These are phyloP conservation scores for Drosophila parvula DNA, from an alignment of 1,140 invertebrate genomes.

Conservation along the genomic window DNA sequence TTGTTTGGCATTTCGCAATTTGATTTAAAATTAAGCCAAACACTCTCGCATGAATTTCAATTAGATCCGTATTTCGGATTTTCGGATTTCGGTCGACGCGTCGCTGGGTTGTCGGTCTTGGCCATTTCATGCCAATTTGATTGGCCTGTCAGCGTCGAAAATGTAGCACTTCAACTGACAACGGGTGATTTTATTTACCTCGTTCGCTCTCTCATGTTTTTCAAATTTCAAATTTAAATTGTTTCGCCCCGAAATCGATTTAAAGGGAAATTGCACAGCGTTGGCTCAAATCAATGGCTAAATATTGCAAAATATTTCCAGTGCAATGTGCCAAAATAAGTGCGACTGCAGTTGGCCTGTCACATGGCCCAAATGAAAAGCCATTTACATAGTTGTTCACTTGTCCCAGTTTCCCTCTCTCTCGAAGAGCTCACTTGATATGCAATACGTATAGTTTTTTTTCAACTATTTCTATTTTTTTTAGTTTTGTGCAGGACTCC, in stretches of 20 bases:
- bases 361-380: slow-evolving; percentile 62
- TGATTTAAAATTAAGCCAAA: slow-evolving; percentile 69
- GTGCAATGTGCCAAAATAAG: slow-evolving; percentile 45
- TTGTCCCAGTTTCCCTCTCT: slow-evolving; percentile 43
- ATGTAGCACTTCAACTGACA: slow-evolving; percentile 36
- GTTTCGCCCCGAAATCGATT: slow-evolving; percentile 33
- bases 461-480: background rate
- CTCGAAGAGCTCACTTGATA: slow-evolving; percentile 56
- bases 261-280: slow-evolving; percentile 22
- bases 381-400: slow-evolving; percentile 71
- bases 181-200: slow-evolving; percentile 55
- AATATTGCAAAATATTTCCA: slow-evolving; percentile 45
- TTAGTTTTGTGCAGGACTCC: slow-evolving; percentile 16
- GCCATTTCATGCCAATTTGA: slow-evolving; percentile 74
- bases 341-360: slow-evolving; percentile 40
- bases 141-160: slow-evolving; percentile 62
- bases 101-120: slow-evolving; percentile 9
- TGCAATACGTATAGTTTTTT: slow-evolving; percentile 57
- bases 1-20: slow-evolving; percentile 71
- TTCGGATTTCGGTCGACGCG: slow-evolving; percentile 5
- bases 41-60: slow-evolving; percentile 72
- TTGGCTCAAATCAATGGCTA: slow-evolving; percentile 31
- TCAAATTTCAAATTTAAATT: slow-evolving; percentile 43
- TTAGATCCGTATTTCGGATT: slow-evolving; percentile 49
- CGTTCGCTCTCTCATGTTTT: background rate